phyloP scores from a whole-genome alignment of 2,888 invertebrate genomes.

The Chydorus sphaericus region DNA sequence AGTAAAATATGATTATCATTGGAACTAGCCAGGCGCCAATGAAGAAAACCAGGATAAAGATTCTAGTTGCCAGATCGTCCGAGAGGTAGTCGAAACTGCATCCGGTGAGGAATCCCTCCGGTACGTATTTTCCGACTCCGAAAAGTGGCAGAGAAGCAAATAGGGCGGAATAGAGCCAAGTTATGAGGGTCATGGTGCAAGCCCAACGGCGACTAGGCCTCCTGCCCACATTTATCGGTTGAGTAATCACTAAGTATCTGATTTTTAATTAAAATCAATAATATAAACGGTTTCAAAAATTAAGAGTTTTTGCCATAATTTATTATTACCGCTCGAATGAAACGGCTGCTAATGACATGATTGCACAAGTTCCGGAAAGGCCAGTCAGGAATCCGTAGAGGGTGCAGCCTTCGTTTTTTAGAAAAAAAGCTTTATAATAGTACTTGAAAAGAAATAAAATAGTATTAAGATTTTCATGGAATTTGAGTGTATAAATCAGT shows the following conservation, averaged over 20 bases:
- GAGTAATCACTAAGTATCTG: slow-evolving; percentile 28
- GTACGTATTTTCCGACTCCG: slow-evolving; percentile 27
- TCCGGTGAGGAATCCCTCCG: slow-evolving; percentile 31
- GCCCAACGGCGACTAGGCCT: not conserved
- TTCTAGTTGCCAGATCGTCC: slow-evolving; percentile 28
- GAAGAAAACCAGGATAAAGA: slow-evolving; percentile 59
- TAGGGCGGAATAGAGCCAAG: slow-evolving; percentile 28
- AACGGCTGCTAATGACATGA: slow-evolving; percentile 62
- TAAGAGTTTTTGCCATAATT: no score
- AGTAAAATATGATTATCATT: slow-evolving; percentile 49
- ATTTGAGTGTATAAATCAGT: no score
- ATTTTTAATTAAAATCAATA: no score
- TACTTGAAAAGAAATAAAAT: no score
- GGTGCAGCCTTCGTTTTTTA: slow-evolving; percentile 66
- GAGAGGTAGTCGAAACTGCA: slow-evolving; percentile 31
- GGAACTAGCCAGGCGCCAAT: slow-evolving; percentile 61
- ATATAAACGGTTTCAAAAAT: no score
- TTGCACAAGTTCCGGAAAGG: slow-evolving; percentile 63
- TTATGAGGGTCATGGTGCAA: slow-evolving; percentile 15
- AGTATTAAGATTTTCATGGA: no score
- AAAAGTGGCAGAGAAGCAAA: slow-evolving; percentile 26
- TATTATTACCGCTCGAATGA: no score
- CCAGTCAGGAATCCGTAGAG: slow-evolving; percentile 68
- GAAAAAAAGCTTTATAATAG: no score
- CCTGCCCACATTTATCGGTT: slow-evolving; percentile 25